Conservation (phyloP, 2,888 invertebrate genomes). For the Mycalesis mineus region DNA sequence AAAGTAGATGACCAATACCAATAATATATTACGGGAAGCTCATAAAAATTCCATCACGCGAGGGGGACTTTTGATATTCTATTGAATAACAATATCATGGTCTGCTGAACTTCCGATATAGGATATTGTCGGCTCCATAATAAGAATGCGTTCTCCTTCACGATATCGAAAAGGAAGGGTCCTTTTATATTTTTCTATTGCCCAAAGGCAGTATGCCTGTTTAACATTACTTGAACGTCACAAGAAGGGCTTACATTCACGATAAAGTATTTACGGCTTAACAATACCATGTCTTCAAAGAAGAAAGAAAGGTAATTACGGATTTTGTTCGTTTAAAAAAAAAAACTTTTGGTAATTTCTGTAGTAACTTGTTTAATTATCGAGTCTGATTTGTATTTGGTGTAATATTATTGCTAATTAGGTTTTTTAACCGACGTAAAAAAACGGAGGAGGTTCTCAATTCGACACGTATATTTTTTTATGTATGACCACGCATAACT, state of each 20-base stretch:
- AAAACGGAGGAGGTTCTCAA: no score
- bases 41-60: conserved; percentile 6
- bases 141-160: not conserved
- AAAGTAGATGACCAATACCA: not conserved
- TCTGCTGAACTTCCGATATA: conserved; percentile 7
- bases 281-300: not conserved
- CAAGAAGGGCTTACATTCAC: not conserved
- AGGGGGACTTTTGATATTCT: conserved; percentile 3
- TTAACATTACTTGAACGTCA: not conserved
- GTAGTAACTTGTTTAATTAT: no score
- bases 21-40: not conserved
- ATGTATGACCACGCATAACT: no score
- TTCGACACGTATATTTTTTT: no score
- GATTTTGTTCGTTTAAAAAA: no score
- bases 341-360: no score
- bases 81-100: conserved; percentile 17
- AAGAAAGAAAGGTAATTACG: no score
- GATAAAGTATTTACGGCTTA: not conserved
- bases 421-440: no score
- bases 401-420: no score
- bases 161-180: conserved; percentile 6
- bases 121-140: conserved; percentile 1
- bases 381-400: no score
- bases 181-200: conserved; percentile 8
- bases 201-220: not conserved